These are phyloP conservation scores for Litocranius walleri DNA, from an alignment of 2,113 vertebrate species.

Conservation along the genomic window DNA sequence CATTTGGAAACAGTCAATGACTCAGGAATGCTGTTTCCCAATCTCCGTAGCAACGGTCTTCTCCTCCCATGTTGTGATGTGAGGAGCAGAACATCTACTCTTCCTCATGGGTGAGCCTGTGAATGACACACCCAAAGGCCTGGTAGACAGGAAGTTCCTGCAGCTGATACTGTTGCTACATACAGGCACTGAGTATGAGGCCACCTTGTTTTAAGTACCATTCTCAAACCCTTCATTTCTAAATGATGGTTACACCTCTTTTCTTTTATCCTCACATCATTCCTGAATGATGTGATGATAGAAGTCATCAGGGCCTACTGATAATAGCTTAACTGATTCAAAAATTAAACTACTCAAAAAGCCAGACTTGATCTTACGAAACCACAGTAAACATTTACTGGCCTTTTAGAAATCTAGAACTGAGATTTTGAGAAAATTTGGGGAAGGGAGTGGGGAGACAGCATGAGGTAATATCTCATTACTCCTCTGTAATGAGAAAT, in stretches of 20 bases:
- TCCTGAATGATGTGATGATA: not conserved
- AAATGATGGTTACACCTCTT: not conserved
- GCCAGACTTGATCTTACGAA: constrained; percentile 11
- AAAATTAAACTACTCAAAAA: constrained; percentile 44
- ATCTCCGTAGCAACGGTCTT: constrained; percentile 71
- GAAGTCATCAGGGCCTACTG: constrained; percentile 8
- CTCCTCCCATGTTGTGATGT: constrained; percentile 55
- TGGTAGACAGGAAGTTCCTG: constrained; percentile 70
- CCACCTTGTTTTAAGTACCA: not conserved
- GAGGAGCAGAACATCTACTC: constrained; percentile 39
- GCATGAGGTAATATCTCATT: not conserved
- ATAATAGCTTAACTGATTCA: not conserved
- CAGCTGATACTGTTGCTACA: constrained; percentile 20
- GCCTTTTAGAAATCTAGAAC: not conserved
- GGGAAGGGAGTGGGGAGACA: not conserved
- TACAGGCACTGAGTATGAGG: not conserved
- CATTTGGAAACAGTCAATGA: constrained; percentile 66
- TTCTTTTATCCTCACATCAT: not conserved
- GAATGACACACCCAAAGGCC: constrained; percentile 69
- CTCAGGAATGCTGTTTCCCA: constrained; percentile 76
- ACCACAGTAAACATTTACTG: constrained; percentile 13
- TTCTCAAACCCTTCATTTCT: not conserved
- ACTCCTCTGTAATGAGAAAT: constrained; percentile 4
- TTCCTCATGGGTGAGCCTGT: constrained; percentile 46
- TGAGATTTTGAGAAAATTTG: constrained; percentile 25